Base-by-base conservation (phyloP, 1,140 invertebrate genomes). In the Penaeus japonicus region DNA sequence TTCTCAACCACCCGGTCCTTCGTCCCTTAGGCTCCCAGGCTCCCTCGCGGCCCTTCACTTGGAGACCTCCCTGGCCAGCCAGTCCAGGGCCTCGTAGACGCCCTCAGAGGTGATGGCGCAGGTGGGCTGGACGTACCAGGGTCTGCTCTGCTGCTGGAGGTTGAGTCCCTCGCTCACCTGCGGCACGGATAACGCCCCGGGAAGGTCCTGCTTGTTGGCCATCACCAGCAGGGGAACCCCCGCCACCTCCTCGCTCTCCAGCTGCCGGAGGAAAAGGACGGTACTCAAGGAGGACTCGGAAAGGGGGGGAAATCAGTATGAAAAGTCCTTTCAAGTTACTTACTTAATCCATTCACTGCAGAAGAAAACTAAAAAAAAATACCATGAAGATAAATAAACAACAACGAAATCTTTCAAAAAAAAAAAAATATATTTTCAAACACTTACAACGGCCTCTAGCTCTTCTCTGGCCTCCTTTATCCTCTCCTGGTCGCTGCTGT, bases 231-330 rank as follows among this genome's bases (percentile, higher is more conserved):
- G 78, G 7, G 91, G 87, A 4, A 77, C 79, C 12, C 35, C 59
- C 4, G 89, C 96, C 59, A 95, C 95, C 70, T 94, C 93, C 70
- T 57, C 55, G 20, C 54, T 70, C 20, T 81, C 18, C 20, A 70
- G 35, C 85, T 87, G 62, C 0, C 0, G 30, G 30, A 24, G 2
- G 65, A 10, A 85, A 10, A 10, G 4, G 12, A 39, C 4, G 12
- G 39, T 39, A 39, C 2, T 2, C 7, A 7, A 39, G 12, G 39
- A 10, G 12, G 39, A n/a, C n/a, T n/a, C 12, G 39, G 12, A 10
- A 39, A 39, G 39, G 4, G 39, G 12, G 12, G 12, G 12, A 10
- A 10, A 10, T n/a, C n/a, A n/a, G n/a, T n/a, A n/a, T n/a, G n/a
- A n/a, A n/a, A n/a, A n/a, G n/a, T n/a, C n/a, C n/a, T n/a, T n/a